Base-by-base conservation (phyloP, 92 coral and sea anemone genomes). In the Bergia puertoricense region DNA sequence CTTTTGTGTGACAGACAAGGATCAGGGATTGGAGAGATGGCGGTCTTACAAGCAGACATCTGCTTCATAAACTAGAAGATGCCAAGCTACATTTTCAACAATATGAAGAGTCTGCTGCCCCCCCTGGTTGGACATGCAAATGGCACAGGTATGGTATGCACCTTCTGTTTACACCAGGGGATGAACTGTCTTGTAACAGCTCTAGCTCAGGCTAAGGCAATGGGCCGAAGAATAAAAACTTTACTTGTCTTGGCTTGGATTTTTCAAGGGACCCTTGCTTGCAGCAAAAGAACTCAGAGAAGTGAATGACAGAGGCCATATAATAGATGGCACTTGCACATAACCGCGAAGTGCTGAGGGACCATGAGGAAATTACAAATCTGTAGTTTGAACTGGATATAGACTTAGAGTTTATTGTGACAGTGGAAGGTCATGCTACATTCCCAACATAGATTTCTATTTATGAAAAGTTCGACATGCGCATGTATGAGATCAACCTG, bases 141-240 rank as follows among this genome's bases (percentile, higher is more conserved):
- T 97, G 99, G 99, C 97, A 97, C 99, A 97, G 99, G 99, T 97
- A 97, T 97, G 90, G 99, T 95, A 95, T 91, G 88, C 91, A 78
- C 84, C 93, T 91, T 82, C 92, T 91, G 89, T 93, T 93, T 91
- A 90, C 87, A 91, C 96, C 96, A 91, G 88, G 93, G 91, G 92
- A 88, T 84, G 78, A 84, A 81, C 85, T 30, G 30, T 30, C 30
- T 65, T 81, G 85, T 8, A 40, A 40, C 51, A 81, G 20, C 67
- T 68, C 71, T 16, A 84, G n/a, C 39, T 84, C 87, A 84, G 87
- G 79, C 50, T 20, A 44, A 10, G 59, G 66, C 59, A 79, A 23
- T 46, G 62, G 67, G 62, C 56, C 51, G 75, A 84, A 72, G 87
- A 75, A 84, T 71, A 84, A 84, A 82, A 84, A 72, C 78, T 39